Base-by-base conservation (phyloP, 2,797 vertebrate species). In the Poeciliopsis infans region DNA sequence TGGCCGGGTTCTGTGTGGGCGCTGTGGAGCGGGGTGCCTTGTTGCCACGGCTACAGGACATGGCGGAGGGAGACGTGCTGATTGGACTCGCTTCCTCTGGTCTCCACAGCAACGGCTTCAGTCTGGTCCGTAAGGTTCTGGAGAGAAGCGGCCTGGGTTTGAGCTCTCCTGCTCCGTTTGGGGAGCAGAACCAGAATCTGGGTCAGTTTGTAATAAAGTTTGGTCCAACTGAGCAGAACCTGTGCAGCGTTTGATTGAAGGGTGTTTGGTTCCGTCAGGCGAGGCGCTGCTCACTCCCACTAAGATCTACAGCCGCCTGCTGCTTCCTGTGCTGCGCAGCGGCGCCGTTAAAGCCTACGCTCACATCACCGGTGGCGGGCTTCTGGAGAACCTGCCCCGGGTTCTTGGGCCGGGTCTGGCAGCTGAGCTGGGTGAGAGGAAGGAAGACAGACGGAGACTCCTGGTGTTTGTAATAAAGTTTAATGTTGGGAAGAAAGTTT, bases 91-190 rank as follows among this genome's bases (percentile, higher is more conserved):
- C 97, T 15, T 98, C 98, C 11, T 99, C 98, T 0, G 98, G 98
- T 0, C 81, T 99, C 33, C 98, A 99, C 90, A 99, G 98, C 95
- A 99, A 99, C 2, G 98, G 98, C 41, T 99, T 97, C 90, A 99
- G 98, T 85, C 96, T 99, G 28, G 97, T 99, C 13, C 96, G 97
- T 79, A 97, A 96, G 90, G 95, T 99, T 8, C 93, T 99, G 72
- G 97, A 97, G 83, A 93, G 91, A 10, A 93, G 95, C 2, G 79
- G 89, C 0, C 94, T 97, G 0, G 87, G 94, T 77, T 97, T 96
- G 92, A 94, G 93, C 79, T 97, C 96, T 25, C 94, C 95, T 0
- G 95, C 96, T 0, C 95, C 97, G 0, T 95, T 94, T 0, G 91
- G 92, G 31, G 88, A 87, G 0, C 82, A 92, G 0, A 93, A 94